These are phyloP conservation scores for Styela clava DNA, from an alignment of 23 tunicate species.

Conservation along the genomic window DNA sequence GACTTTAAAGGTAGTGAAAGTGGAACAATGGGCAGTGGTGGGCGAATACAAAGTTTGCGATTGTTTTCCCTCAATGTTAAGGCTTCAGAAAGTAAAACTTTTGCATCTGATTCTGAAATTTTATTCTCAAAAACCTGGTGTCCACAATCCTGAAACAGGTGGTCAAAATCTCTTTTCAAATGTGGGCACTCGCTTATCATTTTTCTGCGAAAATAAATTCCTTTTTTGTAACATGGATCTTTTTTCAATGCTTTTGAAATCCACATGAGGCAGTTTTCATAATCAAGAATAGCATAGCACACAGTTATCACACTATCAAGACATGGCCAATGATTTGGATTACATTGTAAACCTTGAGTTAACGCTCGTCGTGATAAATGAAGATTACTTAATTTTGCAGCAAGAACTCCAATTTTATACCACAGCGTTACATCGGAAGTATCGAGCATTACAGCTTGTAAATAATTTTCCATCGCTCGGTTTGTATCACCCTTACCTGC, in stretches of 20 bases:
- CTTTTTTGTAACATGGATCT: conserved; percentile 66
- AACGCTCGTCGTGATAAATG: conserved; percentile 84
- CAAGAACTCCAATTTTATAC: conserved; percentile 81
- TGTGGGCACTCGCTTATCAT: conserved; percentile 74
- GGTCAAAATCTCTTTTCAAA: conserved; percentile 42
- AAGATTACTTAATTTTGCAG: conserved; percentile 58
- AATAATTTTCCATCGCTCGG: conserved; percentile 88
- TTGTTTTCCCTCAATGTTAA: conserved; percentile 39
- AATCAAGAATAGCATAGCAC: conserved; percentile 60
- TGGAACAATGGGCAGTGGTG: conserved; percentile 38
- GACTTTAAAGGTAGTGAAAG: conserved; percentile 13
- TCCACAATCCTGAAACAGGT: conserved; percentile 40
- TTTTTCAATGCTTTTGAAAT: conserved; percentile 75
- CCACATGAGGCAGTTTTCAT: conserved; percentile 78
- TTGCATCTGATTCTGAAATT: conserved; percentile 40
- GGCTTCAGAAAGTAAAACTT: conserved; percentile 57
- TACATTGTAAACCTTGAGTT: conserved; percentile 64
- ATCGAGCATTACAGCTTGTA: conserved; percentile 95
- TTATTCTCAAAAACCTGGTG: conserved; percentile 31
- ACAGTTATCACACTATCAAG: conserved; percentile 81
- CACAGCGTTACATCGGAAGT: conserved; percentile 86
- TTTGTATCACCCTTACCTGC: conserved; percentile 75
- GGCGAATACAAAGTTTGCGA: conserved; percentile 28
- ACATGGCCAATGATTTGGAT: conserved; percentile 89
- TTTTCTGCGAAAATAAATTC: conserved; percentile 48